A percentile compares a stretch with the other conserved stretches of the same genome.
Conservation (phyloP, 2,888 invertebrate species). For the Tridacna gigas region DNA sequence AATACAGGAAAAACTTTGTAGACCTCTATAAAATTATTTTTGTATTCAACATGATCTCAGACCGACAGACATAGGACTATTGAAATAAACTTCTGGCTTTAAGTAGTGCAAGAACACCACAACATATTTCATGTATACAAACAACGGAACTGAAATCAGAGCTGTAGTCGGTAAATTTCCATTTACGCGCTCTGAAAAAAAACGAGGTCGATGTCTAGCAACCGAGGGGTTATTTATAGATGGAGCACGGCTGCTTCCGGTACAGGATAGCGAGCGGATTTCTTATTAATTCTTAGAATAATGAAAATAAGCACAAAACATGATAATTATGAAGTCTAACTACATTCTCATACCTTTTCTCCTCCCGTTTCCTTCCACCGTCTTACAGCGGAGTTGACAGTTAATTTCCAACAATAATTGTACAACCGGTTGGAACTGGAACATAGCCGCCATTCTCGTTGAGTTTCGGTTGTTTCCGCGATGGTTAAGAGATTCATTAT, state of each 20-base stretch:
- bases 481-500: too few species aligned
- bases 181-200: constrained; percentile 59
- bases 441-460: constrained; percentile 79
- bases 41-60: not conserved
- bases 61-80: not conserved
- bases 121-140: not conserved
- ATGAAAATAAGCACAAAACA: not conserved
- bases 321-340: constrained; percentile 30
- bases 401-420: constrained; percentile 71
- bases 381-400: constrained; percentile 1
- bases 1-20: too few species aligned
- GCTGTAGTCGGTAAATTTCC: constrained; percentile 52
- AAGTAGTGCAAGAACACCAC: not conserved
- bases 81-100: not conserved
- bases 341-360: constrained; percentile 22
- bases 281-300: not conserved
- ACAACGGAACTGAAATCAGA: too few species aligned
- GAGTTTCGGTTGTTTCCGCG: constrained; percentile 75
- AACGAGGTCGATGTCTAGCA: constrained; percentile 53
- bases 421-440: constrained; percentile 84
- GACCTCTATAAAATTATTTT: not conserved
- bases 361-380: not conserved
- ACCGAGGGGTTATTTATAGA: constrained; percentile 67
- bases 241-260: constrained; percentile 82
- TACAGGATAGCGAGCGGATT: not conserved